Evolutionary conservation across 2,113 vertebrate species (phyloP).

Genomic region (Callipepla californica): DNA sequence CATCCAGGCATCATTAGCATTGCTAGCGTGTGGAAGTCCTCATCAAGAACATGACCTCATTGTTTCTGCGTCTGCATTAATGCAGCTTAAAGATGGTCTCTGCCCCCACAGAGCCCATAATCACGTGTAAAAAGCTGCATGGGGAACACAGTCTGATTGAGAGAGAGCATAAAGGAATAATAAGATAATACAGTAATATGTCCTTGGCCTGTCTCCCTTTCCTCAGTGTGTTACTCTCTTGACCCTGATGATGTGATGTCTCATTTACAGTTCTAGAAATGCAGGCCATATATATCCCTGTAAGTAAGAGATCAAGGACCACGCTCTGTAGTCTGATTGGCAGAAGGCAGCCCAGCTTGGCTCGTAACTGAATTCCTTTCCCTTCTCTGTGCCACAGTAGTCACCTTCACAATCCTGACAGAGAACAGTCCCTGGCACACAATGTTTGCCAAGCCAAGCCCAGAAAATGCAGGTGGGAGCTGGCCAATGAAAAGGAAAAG

Average conservation of each 20-base stretch:
- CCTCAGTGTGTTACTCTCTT: constrained; percentile 36
- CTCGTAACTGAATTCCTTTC: not conserved
- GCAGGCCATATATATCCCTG: not conserved
- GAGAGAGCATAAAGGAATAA: constrained; percentile 53
- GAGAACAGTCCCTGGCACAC: not conserved
- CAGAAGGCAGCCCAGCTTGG: not conserved
- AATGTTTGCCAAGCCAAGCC: not conserved
- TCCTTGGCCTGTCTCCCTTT: constrained; percentile 55
- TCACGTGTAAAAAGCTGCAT: constrained; percentile 44
- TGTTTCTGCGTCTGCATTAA: constrained; percentile 34
- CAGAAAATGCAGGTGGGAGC: not conserved
- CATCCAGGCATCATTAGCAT: constrained; percentile 31
- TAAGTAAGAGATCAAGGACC: not conserved
- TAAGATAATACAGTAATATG: constrained; percentile 59
- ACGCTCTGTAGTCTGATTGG: not conserved
- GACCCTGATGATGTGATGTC: constrained; percentile 67
- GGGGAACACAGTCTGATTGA: constrained; percentile 47
- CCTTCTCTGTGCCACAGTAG: not conserved
- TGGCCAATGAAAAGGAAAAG: not conserved
- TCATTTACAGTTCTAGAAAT: constrained; percentile 57
- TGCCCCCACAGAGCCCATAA: constrained; percentile 31
- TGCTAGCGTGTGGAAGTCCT: not conserved
- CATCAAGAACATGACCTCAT: constrained; percentile 43
- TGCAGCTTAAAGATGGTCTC: constrained; percentile 23
- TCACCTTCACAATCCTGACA: not conserved